Evolutionary conservation across 2,797 vertebrate species (phyloP).

Genomic region (Tokudaia tokunoshimensis): DNA sequence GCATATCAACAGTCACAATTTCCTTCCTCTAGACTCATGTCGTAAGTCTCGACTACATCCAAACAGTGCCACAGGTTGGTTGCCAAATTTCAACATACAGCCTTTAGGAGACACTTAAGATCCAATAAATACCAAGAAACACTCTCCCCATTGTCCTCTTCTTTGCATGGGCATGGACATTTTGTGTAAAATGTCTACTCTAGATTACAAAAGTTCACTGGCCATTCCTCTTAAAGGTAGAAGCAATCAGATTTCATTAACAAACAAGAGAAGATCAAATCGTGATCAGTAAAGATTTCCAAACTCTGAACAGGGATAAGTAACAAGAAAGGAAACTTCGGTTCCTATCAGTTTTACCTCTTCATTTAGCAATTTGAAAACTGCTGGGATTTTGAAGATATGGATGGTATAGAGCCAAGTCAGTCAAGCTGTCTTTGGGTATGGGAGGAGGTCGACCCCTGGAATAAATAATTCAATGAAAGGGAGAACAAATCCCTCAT

Average conservation of each 20-base stretch:
- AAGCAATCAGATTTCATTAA: background rate
- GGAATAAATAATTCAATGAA: background rate
- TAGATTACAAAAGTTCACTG: background rate
- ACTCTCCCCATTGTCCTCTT: background rate
- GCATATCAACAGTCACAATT: background rate
- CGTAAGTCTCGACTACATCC: background rate
- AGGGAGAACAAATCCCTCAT: background rate
- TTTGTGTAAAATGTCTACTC: background rate
- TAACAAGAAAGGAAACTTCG: constrained; percentile 15
- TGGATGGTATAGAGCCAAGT: background rate
- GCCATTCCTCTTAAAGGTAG: background rate
- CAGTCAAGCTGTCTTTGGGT: background rate
- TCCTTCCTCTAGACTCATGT: background rate
- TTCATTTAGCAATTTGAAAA: constrained; percentile 20
- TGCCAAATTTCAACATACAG: background rate
- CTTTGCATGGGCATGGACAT: background rate
- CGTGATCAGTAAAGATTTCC: constrained; percentile 11
- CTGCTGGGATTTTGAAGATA: constrained; percentile 25
- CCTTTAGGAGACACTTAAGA: background rate
- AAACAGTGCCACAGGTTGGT: background rate
- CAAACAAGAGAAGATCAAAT: background rate
- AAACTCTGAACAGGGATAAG: background rate
- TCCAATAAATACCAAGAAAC: background rate
- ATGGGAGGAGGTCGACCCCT: too few species aligned
- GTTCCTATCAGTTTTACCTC: background rate